Evolutionary conservation across 1,140 invertebrate species (phyloP).

Genomic region (Polypedilum pembai): DNA sequence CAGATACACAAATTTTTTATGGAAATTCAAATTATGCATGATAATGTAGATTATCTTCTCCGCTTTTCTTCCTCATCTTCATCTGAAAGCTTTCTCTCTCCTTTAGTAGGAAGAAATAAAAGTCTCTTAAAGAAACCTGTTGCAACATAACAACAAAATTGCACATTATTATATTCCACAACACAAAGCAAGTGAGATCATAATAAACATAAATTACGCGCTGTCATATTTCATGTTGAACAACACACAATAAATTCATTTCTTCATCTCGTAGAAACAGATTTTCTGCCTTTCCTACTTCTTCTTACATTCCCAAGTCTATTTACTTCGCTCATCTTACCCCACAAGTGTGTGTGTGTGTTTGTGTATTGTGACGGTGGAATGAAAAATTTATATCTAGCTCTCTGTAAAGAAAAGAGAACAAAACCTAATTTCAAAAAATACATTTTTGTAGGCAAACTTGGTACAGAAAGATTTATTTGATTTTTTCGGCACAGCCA

Average conservation of each 20-base stretch:
- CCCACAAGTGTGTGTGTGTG: background rate
- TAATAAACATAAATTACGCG: constrained; percentile 27
- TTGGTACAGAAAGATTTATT: too few species aligned
- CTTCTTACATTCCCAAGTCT: background rate
- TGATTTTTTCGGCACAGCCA: too few species aligned
- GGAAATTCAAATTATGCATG: constrained; percentile 21
- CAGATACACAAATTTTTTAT: background rate
- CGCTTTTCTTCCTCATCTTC: background rate
- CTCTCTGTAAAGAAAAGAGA: background rate
- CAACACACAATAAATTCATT: constrained; percentile 27
- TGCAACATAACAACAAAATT: constrained; percentile 1
- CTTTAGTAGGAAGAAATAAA: background rate
- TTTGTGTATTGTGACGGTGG: background rate
- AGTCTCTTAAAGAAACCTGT: background rate
- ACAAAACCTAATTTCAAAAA: background rate
- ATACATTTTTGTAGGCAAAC: too few species aligned
- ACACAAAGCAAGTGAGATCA: constrained; percentile 7
- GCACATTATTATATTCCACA: constrained; percentile 22
- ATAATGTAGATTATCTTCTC: background rate
- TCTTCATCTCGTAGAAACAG: constrained; percentile 3
- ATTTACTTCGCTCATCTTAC: background rate
- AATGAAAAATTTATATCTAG: background rate
- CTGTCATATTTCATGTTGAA: constrained; percentile 26
- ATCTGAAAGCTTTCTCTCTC: background rate
- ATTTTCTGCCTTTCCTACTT: background rate